Conservation (phyloP, 2,888 invertebrate species). For the Ormyrus labotus region DNA sequence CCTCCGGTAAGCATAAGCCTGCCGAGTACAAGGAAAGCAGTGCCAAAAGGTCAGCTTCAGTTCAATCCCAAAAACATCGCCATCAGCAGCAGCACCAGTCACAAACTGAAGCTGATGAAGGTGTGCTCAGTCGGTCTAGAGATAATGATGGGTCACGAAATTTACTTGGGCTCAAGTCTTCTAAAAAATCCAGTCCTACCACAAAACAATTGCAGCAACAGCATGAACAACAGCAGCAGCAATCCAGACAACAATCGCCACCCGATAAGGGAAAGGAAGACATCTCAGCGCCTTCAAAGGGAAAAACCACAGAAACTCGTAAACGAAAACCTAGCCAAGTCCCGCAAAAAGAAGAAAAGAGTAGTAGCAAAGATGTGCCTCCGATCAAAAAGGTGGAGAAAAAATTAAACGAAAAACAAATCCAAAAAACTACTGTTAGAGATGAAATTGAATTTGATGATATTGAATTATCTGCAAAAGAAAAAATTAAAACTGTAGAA, state of each 20-base stretch:
- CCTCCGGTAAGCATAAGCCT: slow-evolving; percentile 56
- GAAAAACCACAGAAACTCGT: slow-evolving; percentile 67
- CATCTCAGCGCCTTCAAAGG: slow-evolving; percentile 68
- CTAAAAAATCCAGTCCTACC: slow-evolving; percentile 69
- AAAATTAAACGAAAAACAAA: slow-evolving; percentile 64
- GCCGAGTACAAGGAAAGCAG: slow-evolving; percentile 66
- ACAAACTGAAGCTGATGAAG: slow-evolving; percentile 66
- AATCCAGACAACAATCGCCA: slow-evolving; percentile 67
- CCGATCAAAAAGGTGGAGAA: slow-evolving; percentile 72
- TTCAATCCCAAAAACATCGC: slow-evolving; percentile 74
- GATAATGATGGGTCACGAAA: slow-evolving; percentile 75
- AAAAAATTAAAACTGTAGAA: slow-evolving; percentile 50
- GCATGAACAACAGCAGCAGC: slow-evolving; percentile 58
- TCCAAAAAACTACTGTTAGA: background rate
- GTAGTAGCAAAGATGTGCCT: slow-evolving; percentile 68
- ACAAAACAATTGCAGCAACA: slow-evolving; percentile 67
- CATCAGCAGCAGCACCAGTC: slow-evolving; percentile 70
- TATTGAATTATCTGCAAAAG: slow-evolving; percentile 34
- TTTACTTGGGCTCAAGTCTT: slow-evolving; percentile 72
- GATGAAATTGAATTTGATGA: slow-evolving; percentile 27
- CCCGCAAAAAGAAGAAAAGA: slow-evolving; percentile 70
- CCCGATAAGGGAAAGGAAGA: slow-evolving; percentile 75
- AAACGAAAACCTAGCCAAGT: slow-evolving; percentile 73
- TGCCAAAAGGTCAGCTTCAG: slow-evolving; percentile 56
- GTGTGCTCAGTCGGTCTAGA: slow-evolving; percentile 73